Evolutionary conservation across 1,140 invertebrate genomes (phyloP).

Genomic region (Holotrichia oblita): DNA sequence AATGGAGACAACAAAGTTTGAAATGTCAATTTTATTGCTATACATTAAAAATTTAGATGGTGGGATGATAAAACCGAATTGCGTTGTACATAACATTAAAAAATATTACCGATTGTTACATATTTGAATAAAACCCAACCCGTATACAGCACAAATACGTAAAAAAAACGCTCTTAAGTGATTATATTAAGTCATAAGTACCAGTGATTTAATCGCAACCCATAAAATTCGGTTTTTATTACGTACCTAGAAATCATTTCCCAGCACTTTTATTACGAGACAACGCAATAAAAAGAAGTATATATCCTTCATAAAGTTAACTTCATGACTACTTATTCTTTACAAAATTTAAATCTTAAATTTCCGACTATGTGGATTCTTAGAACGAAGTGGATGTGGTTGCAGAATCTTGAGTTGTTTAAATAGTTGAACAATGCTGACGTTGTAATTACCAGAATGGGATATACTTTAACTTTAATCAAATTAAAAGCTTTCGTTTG

Average conservation of each 20-base stretch:
- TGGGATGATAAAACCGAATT: no score
- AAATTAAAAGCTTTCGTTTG: constrained; percentile 1
- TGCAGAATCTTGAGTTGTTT: background rate
- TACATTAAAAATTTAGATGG: no score
- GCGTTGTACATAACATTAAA: no score
- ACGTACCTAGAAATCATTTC: background rate
- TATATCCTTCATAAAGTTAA: background rate
- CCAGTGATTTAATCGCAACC: background rate
- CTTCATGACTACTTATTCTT: background rate
- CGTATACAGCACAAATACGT: background rate
- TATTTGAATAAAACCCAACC: background rate
- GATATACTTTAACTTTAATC: background rate
- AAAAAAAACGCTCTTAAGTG: background rate
- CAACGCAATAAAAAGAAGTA: constrained; percentile 4
- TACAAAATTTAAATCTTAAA: background rate
- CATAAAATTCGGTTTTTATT: constrained; percentile 21
- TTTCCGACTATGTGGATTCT: background rate
- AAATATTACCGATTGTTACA: background rate
- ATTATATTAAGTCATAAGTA: constrained; percentile 17
- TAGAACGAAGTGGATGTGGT: background rate
- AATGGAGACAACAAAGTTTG: no score
- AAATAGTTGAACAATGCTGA: background rate
- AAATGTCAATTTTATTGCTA: no score
- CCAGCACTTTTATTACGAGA: background rate
- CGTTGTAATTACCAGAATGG: background rate